Conservation (phyloP, 2,888 invertebrate genomes). For the Trichogramma evanescens region DNA sequence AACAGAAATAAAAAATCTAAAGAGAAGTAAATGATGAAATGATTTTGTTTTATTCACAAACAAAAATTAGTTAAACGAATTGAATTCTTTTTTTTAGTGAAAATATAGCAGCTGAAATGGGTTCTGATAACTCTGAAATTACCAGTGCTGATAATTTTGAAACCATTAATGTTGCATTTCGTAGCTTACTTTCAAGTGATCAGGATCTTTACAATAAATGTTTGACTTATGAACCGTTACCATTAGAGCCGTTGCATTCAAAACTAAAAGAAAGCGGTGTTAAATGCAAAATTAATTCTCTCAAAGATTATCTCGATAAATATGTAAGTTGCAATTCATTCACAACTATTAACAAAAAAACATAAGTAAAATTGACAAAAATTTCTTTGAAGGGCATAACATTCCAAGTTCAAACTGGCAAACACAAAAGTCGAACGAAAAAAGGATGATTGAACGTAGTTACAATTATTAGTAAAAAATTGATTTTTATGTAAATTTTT, state of each 20-base stretch:
- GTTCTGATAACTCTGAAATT: constrained; percentile 25
- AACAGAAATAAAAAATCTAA: no score
- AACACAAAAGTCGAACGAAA: constrained; percentile 12
- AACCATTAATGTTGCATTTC: constrained; percentile 30
- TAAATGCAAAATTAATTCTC: constrained; percentile 44
- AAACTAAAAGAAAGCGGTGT: constrained; percentile 46
- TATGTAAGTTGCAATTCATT: constrained; percentile 36
- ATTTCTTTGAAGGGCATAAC: constrained; percentile 34
- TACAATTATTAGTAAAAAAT: neutral
- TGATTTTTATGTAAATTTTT: no score
- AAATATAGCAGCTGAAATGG: constrained; percentile 27
- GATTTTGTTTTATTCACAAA: neutral
- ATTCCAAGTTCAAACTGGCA: constrained; percentile 26
- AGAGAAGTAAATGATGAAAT: neutral
- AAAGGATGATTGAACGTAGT: neutral
- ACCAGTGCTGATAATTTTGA: constrained; percentile 11
- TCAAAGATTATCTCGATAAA: constrained; percentile 52
- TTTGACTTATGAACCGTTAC: constrained; percentile 50
- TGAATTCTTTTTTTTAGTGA: neutral
- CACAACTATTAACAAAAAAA: neutral
- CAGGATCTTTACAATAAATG: constrained; percentile 46
- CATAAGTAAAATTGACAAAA: constrained; percentile 6
- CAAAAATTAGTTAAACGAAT: neutral
- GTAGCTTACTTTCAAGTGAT: constrained; percentile 35
- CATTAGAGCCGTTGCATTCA: constrained; percentile 46